A percentile compares a stretch with the other conserved stretches of the same genome.
Evolutionary conservation across 2,113 vertebrate species (phyloP).

Genomic region (Pseudorasbora parva): DNA sequence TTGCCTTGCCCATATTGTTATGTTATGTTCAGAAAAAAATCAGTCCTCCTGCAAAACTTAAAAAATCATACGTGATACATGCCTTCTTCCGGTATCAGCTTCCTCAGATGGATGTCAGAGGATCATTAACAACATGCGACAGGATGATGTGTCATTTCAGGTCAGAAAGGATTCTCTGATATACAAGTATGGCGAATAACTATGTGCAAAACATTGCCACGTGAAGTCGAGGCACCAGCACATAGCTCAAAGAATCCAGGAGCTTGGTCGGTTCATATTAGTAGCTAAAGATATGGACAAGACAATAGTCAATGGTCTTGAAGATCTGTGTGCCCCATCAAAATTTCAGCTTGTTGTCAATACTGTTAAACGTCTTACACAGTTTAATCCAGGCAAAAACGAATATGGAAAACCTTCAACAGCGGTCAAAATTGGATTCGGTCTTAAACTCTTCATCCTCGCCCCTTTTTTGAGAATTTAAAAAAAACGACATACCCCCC

Average conservation of each 20-base stretch:
- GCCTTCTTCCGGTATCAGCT: constrained; percentile 23
- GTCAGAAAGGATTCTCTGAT: constrained; percentile 6
- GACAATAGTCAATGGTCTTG: background rate
- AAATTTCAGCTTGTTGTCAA: constrained; percentile 16
- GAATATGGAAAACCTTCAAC: constrained; percentile 1
- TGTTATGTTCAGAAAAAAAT: background rate
- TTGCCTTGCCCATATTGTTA: constrained; percentile 39
- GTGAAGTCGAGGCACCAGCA: constrained; percentile 12
- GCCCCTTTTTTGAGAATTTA: no score
- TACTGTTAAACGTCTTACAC: no score
- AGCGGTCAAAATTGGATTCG: constrained; percentile 32
- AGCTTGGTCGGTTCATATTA: background rate
- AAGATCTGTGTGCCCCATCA: constrained; percentile 17
- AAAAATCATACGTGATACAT: background rate
- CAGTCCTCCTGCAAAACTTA: background rate
- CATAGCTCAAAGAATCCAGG: constrained; percentile 16
- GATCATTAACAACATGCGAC: constrained; percentile 7
- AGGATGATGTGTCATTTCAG: constrained; percentile 33
- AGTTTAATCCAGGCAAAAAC: constrained; percentile 18
- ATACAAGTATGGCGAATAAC: background rate
- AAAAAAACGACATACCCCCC: no score
- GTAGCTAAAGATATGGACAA: background rate
- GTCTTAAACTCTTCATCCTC: no score
- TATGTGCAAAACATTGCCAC: background rate
- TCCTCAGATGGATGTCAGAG: background rate